Base-by-base conservation (phyloP, 2,888 invertebrate genomes). In the Melanargia galathea region DNA sequence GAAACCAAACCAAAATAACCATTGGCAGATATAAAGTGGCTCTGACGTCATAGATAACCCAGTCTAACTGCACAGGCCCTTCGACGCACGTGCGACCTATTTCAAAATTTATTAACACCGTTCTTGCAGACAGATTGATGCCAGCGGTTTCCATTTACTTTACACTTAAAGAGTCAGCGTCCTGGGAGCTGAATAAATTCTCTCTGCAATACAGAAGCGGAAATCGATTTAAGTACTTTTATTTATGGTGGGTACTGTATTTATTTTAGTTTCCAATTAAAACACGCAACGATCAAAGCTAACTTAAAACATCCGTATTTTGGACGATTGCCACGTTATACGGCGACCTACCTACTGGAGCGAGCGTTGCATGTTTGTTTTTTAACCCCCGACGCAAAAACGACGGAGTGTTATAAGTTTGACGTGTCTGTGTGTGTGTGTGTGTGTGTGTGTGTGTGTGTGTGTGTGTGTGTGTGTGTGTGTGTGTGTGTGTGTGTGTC, bases 31-130 rank as follows among this genome's bases (percentile, higher is more conserved):
- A 70, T 71, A 73, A 72, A 74, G 70, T 73, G 63, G 51, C 62
- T 63, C 72, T 87, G 88, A 89, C 90, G 90, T 90, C 89, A 88
- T 72, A 67, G 60, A 65, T 76, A 80, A 79, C 82, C 82, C 79
- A 79, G 75, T 82, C 77, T 68, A 79, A 80, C 78, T 81, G 80
- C 80, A 80, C 55, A 71, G 71, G 79, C 83, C 84, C 84, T 86
- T 81, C 73, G 74, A 71, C 73, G 71, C 74, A 75, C 76, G 78
- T 77, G 77, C 56, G 72, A 71, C 74, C 75, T 65, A 73, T 66
- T 70, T 69, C 60, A 60, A 62, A 52, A 64, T 71, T 67, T 69
- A 63, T 62, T 63, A 65, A 59, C 64, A 46, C 58, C 35, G 68
- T 69, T 63, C 64, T 55, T 48, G 68, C 62, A 74, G 74, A 76